phyloP scores from a whole-genome alignment of 2,797 vertebrate genomes.

The Mionectes olivaceus region DNA sequence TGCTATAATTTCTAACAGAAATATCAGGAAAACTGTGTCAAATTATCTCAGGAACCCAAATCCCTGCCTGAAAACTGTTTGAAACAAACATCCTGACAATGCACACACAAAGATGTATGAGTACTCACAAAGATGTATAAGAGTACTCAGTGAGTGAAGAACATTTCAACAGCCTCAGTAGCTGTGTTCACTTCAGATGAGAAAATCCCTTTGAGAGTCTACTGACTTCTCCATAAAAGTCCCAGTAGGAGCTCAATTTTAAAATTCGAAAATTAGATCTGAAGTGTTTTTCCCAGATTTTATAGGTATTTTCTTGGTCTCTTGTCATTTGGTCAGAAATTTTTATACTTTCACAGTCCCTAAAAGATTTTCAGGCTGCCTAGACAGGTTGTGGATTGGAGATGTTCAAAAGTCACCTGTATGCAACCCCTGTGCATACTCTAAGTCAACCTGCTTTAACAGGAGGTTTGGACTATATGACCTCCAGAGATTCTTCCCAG shows the following conservation, averaged over 20 bases:
- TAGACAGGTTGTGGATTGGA: neutral
- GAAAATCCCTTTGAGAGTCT: neutral
- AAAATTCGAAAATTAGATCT: neutral
- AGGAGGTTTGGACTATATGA: rapidly evolving
- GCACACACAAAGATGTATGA: neutral
- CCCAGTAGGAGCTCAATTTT: neutral
- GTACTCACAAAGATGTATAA: neutral
- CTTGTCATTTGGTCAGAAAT: neutral
- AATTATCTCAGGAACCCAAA: neutral
- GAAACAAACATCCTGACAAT: neutral
- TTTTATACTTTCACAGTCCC: neutral
- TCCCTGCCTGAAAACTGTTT: neutral
- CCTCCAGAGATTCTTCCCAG: neutral
- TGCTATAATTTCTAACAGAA: neutral
- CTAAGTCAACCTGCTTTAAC: neutral
- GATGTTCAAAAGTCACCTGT: neutral
- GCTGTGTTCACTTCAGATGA: too few species aligned
- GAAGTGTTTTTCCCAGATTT: neutral
- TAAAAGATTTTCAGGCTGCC: neutral
- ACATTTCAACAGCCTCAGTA: neutral
- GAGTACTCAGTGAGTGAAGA: neutral
- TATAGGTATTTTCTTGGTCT: neutral
- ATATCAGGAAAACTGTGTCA: neutral
- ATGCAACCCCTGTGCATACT: neutral
- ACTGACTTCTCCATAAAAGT: neutral